A percentile compares a stretch with the other conserved stretches of the same genome.
Evolutionary conservation across 2,888 invertebrate species (phyloP).

Genomic region (Tribolium freemani): DNA sequence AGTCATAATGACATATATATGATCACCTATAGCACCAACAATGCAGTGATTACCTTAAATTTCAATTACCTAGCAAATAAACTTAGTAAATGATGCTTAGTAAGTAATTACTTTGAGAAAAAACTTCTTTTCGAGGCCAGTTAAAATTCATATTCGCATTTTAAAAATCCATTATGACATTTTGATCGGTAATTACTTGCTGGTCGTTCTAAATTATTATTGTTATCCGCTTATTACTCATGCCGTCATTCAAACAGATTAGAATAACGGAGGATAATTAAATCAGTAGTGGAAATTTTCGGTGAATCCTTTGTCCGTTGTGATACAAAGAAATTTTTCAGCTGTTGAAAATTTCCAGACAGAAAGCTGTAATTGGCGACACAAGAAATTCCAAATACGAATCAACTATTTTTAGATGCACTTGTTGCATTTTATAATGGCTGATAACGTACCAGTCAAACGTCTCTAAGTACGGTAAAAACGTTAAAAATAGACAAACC

Average conservation of each 20-base stretch:
- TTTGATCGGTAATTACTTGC: constrained; percentile 23
- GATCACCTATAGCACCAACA: background rate
- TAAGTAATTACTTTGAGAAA: constrained; percentile 11
- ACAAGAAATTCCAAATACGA: constrained; percentile 8
- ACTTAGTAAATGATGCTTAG: background rate
- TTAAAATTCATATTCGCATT: constrained; percentile 14
- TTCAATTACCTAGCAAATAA: background rate
- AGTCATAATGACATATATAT: background rate
- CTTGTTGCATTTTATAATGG: constrained; percentile 25
- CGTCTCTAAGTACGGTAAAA: constrained; percentile 19
- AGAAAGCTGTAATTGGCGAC: background rate
- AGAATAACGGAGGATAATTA: constrained; percentile 27
- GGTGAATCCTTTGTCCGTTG: background rate
- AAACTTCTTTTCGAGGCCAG: constrained; percentile 7
- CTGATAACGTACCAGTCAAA: constrained; percentile 23
- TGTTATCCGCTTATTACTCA: constrained; percentile 25
- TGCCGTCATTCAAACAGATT: constrained; percentile 3
- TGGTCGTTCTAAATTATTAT: constrained; percentile 19
- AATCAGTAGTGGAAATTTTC: constrained; percentile 13
- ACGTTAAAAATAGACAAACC: constrained; percentile 23
- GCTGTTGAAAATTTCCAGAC: background rate
- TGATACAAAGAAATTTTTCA: background rate
- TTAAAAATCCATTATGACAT: constrained; percentile 27
- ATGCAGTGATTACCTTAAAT: background rate
- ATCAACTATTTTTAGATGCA: constrained; percentile 23